These are phyloP conservation scores for Phyllotreta cruciferae DNA, from an alignment of 2,888 invertebrate genomes.

Conservation along the genomic window DNA sequence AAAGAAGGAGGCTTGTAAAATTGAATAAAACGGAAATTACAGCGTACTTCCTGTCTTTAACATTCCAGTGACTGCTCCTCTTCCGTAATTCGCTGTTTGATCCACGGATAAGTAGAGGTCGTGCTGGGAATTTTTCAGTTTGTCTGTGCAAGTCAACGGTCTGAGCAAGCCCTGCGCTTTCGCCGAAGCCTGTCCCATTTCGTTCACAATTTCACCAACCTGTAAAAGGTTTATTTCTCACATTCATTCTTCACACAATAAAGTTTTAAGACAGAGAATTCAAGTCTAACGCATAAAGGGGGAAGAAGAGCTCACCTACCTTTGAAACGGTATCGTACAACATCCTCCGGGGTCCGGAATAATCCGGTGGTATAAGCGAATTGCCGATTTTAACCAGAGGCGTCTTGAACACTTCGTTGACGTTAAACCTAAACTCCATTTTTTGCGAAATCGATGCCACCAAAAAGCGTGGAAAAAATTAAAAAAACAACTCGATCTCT, in stretches of 20 bases:
- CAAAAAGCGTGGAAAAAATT: neutral
- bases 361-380: neutral
- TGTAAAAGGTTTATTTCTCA: neutral
- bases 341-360: neutral
- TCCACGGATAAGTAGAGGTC: neutral
- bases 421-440: slow-evolving; percentile 8
- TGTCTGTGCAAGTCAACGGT: neutral
- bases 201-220: slow-evolving; percentile 7
- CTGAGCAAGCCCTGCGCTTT: neutral
- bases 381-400: slow-evolving; percentile 1
- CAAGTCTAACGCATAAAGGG: no score
- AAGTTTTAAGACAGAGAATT: no score
- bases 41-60: slow-evolving; percentile 2
- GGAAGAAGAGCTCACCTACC: neutral
- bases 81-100: slow-evolving; percentile 3
- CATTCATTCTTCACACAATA: no score
- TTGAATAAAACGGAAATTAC: no score
- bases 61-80: neutral
- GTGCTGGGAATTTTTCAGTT: slow-evolving; percentile 8
- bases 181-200: neutral
- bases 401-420: slow-evolving; percentile 1
- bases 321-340: slow-evolving; percentile 3
- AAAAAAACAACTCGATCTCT: no score
- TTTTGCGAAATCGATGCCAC: neutral
- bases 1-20: neutral